Conservation (phyloP, 2,888 invertebrate genomes). For the Fragum sueziense region DNA sequence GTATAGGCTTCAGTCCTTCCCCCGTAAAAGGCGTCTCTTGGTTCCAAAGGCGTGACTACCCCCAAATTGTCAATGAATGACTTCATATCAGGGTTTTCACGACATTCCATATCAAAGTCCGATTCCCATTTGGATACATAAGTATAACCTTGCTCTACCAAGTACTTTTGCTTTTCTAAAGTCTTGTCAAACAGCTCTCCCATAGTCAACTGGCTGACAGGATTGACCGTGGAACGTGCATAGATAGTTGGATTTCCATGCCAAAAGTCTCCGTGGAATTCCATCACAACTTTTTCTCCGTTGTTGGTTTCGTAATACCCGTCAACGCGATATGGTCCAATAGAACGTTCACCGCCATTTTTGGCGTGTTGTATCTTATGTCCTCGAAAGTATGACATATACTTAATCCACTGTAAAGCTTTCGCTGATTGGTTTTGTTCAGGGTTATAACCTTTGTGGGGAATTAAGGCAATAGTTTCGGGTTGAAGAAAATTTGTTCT, state of each 20-base stretch:
- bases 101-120: slow-evolving; percentile 5
- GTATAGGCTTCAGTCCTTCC: slow-evolving; percentile 5
- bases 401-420: slow-evolving; percentile 38
- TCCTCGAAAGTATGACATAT: slow-evolving; percentile 12
- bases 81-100: slow-evolving; percentile 1
- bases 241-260: slow-evolving; percentile 29
- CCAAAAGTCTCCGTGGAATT: slow-evolving; percentile 53
- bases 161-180: slow-evolving; percentile 35
- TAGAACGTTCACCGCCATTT: slow-evolving; percentile 43
- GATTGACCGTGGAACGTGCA: slow-evolving; percentile 33
- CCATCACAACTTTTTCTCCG: slow-evolving; percentile 28
- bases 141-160: slow-evolving; percentile 56
- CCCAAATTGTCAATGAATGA: slow-evolving; percentile 1
- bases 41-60: slow-evolving; percentile 1
- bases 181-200: slow-evolving; percentile 39
- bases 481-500: slow-evolving; percentile 14
- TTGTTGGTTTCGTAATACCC: slow-evolving; percentile 35
- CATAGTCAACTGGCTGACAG: slow-evolving; percentile 44
- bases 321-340: slow-evolving; percentile 39
- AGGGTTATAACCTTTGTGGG: slow-evolving; percentile 31
- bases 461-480: slow-evolving; percentile 28
- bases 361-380: slow-evolving; percentile 24
- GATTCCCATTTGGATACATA: neutral
- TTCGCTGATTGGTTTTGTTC: too few species aligned
- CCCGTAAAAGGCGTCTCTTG: slow-evolving; percentile 10